Base-by-base conservation (phyloP, 2,888 invertebrate species). In the Portevinia maculata region DNA sequence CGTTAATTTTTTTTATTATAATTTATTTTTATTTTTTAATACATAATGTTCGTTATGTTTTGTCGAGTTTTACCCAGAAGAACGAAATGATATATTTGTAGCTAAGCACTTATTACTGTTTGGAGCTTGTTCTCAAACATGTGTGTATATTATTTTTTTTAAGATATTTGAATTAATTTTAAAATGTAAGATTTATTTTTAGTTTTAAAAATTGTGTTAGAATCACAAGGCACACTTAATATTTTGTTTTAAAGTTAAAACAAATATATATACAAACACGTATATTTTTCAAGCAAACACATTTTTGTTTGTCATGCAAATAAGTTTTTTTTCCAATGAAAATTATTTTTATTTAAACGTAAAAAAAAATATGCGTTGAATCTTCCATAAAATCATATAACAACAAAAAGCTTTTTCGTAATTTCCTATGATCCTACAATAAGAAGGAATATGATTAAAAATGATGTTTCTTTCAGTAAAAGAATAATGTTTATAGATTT, bases 1-100 rank as follows among this genome's bases (percentile, higher is more conserved):
- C 13, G 1, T 15, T 32, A 55, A 55, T 55, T 76, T 64, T 41
- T 59, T 62, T 59, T 46, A 37, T 69, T 70, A 41, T 46, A 1
- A 59, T 53, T 52, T 28, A 1, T 37, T 50, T 41, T 44, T 17
- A 30, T 67, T 52, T 11, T 46, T 73, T 57, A 9, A 64, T 55
- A 46, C 34, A 70, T 50, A 37, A 59, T 64, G 59, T n/a, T n/a
- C n/a, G n/a, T n/a, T n/a, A n/a, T n/a, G n/a, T n/a, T n/a, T n/a
- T n/a, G n/a, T n/a, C n/a, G n/a, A n/a, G n/a, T n/a, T n/a, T n/a
- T 46, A 76, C 70, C 81, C 81, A 76, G 81, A 81, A 75, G 70
- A 75, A 75, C 75, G 46, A 59, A 59, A 65, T 81, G 81, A 81
- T 81, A 81, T 81, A 74, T 11, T 37, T 34, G 17, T 55, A 73